These are phyloP conservation scores for Ornithoptera priamus DNA, from an alignment of 2,888 invertebrate species.

Conservation along the genomic window DNA sequence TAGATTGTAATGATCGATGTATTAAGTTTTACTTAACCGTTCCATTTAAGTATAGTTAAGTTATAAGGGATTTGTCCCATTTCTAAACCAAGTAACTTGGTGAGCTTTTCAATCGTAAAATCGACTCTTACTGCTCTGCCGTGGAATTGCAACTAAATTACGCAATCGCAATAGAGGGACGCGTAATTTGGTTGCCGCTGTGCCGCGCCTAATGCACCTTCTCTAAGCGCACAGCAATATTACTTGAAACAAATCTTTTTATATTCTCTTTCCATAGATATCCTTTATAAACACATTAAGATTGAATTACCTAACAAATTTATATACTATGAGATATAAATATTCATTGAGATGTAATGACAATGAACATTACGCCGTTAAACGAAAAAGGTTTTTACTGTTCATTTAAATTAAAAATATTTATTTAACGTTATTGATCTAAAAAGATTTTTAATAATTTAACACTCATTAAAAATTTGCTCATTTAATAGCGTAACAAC, in stretches of 20 bases:
- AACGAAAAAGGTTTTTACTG: too few species aligned
- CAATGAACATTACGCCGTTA: too few species aligned
- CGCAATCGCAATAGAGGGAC: conserved; percentile 17
- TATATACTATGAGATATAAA: too few species aligned
- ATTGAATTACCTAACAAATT: too few species aligned
- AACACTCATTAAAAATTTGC: too few species aligned
- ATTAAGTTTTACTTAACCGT: neutral
- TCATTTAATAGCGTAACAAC: too few species aligned
- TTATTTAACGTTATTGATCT: too few species aligned
- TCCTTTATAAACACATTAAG: neutral
- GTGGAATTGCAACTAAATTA: conserved; percentile 32
- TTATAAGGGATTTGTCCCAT: neutral
- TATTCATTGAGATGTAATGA: too few species aligned
- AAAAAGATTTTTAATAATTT: too few species aligned
- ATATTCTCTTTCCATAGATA: neutral
- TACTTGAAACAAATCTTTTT: neutral
- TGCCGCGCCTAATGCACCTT: conserved; percentile 13
- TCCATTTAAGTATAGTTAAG: neutral
- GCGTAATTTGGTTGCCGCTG: conserved; percentile 23
- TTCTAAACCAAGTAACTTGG: neutral
- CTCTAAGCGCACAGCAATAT: neutral
- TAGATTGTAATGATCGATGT: too few species aligned
- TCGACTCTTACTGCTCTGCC: conserved; percentile 27
- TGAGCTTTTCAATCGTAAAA: neutral
- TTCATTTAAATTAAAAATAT: too few species aligned